Evolutionary conservation across 2,888 invertebrate species (phyloP).

Genomic region (Trachelus stipa): DNA sequence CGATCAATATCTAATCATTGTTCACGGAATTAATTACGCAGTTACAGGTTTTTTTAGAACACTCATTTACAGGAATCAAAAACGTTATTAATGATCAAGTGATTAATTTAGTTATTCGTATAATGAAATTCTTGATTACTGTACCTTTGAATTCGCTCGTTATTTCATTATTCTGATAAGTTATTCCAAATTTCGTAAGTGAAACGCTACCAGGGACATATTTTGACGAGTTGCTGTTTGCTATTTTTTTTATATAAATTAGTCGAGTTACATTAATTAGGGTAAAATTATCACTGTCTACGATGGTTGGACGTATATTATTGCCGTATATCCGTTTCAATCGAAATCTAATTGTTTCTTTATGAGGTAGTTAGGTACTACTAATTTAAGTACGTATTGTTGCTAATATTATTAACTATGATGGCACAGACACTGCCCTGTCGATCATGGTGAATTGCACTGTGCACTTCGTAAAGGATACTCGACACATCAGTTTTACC

Average conservation of each 20-base stretch:
- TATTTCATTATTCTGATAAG: background rate
- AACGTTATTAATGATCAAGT: background rate
- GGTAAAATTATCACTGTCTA: background rate
- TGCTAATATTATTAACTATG: conserved; percentile 4
- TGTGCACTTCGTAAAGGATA: background rate
- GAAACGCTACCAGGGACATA: background rate
- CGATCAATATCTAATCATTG: background rate
- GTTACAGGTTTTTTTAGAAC: background rate
- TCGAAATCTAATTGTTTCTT: background rate
- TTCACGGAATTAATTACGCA: background rate
- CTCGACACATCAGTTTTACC: background rate
- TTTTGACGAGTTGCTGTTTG: too few species aligned
- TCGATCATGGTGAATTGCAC: background rate
- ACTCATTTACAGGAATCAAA: background rate
- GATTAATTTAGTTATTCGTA: background rate
- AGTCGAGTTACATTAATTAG: background rate
- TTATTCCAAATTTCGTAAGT: background rate
- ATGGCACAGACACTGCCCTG: background rate
- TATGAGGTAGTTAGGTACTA: background rate
- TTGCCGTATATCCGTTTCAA: background rate
- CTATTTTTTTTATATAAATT: background rate
- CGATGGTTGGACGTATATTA: background rate
- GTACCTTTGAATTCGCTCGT: background rate
- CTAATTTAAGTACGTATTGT: conserved; percentile 1
- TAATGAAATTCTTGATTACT: background rate